Percentiles rank a stretch among this genome's conserved stretches.
Evolutionary conservation across 2,113 vertebrate species (phyloP).

Genomic region (Lamprologus ornatipinnis): DNA sequence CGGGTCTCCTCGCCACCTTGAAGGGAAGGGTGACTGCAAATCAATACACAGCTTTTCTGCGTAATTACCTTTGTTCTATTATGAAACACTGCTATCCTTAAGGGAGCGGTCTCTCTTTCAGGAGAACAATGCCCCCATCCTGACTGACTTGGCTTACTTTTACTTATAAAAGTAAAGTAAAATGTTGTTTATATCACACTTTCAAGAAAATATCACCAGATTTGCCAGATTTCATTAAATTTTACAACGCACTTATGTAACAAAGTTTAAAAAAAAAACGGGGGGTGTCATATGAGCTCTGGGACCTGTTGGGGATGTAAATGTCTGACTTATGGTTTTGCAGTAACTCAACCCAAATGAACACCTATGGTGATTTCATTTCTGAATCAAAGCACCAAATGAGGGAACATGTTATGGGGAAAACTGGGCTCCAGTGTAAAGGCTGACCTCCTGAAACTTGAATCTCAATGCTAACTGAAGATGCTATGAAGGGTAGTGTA

Average conservation of each 20-base stretch:
- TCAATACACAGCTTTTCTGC: neutral
- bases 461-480: neutral
- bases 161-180: neutral
- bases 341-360: neutral
- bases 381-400: neutral
- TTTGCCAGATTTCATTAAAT: neutral
- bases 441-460: neutral
- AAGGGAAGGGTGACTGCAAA: neutral
- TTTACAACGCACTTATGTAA: neutral
- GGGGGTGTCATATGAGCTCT: neutral
- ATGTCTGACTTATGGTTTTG: neutral
- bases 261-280: rapidly evolving
- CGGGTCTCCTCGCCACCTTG: neutral
- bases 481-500: neutral
- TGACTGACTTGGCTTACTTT: neutral
- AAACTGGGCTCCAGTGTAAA: neutral
- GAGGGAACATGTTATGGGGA: neutral
- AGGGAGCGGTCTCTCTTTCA: neutral
- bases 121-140: neutral
- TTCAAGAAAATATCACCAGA: neutral
- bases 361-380: neutral
- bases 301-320: neutral
- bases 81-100: neutral
- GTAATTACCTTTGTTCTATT: neutral
- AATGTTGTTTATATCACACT: neutral